A percentile compares a stretch with the other conserved stretches of the same genome.
Evolutionary conservation across 2,888 invertebrate species (phyloP).

Genomic region (Dendrolimus pini): DNA sequence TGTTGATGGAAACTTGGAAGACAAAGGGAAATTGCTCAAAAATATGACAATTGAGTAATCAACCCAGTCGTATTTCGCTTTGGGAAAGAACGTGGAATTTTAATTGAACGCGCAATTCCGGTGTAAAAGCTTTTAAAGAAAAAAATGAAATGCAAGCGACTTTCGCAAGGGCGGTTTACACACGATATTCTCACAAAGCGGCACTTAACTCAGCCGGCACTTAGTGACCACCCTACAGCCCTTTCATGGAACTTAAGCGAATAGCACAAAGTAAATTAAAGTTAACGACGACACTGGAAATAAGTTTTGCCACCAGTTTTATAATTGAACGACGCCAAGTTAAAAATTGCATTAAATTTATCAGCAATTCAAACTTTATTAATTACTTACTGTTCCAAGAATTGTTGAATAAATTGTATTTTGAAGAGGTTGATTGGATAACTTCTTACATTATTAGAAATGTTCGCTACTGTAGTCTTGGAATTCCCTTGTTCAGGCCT

Average conservation of each 20-base stretch:
- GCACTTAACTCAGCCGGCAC: constrained; percentile 43
- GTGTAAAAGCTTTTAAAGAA: constrained; percentile 55
- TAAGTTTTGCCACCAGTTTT: neutral
- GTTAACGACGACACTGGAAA: constrained; percentile 23
- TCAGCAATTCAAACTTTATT: neutral
- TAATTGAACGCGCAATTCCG: constrained; percentile 49
- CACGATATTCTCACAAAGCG: constrained; percentile 45
- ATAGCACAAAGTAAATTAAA: constrained; percentile 32
- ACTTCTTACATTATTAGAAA: neutral
- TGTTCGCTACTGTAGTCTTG: too few relatives aligned
- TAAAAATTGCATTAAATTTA: neutral
- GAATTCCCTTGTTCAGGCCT: too few relatives aligned
- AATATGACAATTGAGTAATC: constrained; percentile 28
- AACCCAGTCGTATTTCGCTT: constrained; percentile 31
- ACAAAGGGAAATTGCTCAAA: neutral
- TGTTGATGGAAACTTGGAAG: too few relatives aligned
- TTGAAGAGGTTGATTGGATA: neutral
- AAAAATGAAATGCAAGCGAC: constrained; percentile 39
- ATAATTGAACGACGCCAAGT: neutral
- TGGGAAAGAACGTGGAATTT: constrained; percentile 34
- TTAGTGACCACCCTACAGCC: constrained; percentile 36
- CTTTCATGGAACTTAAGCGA: constrained; percentile 31
- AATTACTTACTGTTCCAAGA: neutral
- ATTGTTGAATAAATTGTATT: neutral
- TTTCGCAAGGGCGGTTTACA: constrained; percentile 43